phyloP scores from a whole-genome alignment of 2,797 vertebrate genomes.

The Coregonus ussuriensis region DNA sequence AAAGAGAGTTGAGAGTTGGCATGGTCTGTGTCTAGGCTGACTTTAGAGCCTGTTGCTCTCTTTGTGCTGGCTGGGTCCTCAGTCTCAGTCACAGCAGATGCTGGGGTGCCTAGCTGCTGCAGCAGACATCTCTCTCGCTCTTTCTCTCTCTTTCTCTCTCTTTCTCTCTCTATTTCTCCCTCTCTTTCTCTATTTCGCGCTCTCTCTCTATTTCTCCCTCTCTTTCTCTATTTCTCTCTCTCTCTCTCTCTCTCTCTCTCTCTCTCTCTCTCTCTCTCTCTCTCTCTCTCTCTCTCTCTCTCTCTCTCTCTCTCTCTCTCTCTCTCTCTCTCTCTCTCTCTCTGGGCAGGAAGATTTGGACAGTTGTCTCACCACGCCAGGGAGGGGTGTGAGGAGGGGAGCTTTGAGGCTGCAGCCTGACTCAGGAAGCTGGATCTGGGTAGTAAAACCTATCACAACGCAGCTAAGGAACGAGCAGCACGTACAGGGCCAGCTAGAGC shows the following conservation, averaged over 20 bases:
- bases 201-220: neutral
- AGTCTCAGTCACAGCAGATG: neutral
- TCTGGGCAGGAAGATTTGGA: neutral
- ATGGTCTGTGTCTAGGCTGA: constrained; percentile 51
- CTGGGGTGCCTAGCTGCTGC: neutral
- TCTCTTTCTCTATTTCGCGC: too few relatives aligned
- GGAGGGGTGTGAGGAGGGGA: constrained; percentile 11
- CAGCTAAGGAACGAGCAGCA: constrained; percentile 11
- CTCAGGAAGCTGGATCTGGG: neutral
- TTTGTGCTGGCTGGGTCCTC: constrained; percentile 9
- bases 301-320: too few relatives aligned
- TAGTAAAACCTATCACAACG: constrained; percentile 21
- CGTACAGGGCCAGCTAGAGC: neutral
- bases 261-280: too few relatives aligned
- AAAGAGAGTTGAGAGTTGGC: constrained; percentile 38
- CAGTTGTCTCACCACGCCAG: constrained; percentile 5
- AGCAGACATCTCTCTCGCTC: neutral
- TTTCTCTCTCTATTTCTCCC: neutral
- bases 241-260: too few relatives aligned
- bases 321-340: too few relatives aligned
- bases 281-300: neutral
- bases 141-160: neutral
- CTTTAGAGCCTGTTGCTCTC: constrained; percentile 42
- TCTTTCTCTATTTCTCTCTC: too few relatives aligned
- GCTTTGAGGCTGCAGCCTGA: neutral